Conservation (phyloP, 2,797 vertebrate genomes). For the Atherinosoma microstoma region DNA sequence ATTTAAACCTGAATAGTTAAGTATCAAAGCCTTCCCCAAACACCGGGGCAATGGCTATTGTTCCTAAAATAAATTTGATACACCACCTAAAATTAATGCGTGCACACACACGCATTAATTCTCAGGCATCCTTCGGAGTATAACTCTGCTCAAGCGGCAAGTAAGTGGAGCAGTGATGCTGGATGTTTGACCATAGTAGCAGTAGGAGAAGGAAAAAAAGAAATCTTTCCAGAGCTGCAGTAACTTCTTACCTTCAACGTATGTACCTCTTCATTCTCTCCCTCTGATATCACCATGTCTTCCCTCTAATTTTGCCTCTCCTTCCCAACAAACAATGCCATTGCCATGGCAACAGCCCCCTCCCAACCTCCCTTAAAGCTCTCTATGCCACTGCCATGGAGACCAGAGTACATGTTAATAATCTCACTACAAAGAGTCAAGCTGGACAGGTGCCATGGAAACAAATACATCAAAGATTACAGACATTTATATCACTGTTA, state of each 20-base stretch:
- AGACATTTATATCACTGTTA: neutral
- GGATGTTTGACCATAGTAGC: neutral
- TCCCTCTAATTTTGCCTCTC: constrained; percentile 59
- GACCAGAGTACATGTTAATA: constrained; percentile 46
- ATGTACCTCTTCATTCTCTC: constrained; percentile 1
- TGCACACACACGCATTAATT: neutral
- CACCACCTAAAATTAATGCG: neutral
- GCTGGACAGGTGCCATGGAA: constrained; percentile 51
- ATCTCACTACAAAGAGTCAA: constrained; percentile 46
- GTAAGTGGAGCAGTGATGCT: constrained; percentile 4
- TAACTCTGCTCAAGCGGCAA: neutral
- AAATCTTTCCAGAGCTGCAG: neutral
- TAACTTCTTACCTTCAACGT: constrained; percentile 37
- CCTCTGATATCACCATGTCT: constrained; percentile 33
- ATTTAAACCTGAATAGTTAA: constrained; percentile 5
- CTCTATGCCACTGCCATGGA: constrained; percentile 46
- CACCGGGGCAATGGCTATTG: neutral
- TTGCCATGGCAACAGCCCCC: constrained; percentile 67
- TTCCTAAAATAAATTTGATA: neutral
- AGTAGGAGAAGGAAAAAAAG: neutral
- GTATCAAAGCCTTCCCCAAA: neutral
- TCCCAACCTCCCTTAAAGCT: constrained; percentile 60
- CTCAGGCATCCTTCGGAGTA: constrained; percentile 6
- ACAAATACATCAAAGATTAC: constrained; percentile 24
- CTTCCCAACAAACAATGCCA: constrained; percentile 67